These are phyloP conservation scores for Hemichromis elongatus DNA, from an alignment of 2,113 vertebrate species.

Conservation along the genomic window DNA sequence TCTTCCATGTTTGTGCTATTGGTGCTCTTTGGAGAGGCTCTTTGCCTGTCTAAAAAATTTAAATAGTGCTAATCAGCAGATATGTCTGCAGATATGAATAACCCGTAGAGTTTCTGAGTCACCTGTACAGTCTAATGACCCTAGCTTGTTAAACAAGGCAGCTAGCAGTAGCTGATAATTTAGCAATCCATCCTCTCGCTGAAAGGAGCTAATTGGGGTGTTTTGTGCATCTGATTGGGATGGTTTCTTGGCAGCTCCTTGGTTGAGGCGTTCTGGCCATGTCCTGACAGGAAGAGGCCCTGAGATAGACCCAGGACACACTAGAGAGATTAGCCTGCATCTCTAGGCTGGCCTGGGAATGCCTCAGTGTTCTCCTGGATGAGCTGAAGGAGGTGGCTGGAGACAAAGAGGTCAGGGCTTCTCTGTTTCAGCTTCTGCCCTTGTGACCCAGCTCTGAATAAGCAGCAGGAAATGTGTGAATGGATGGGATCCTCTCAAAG, in stretches of 20 bases:
- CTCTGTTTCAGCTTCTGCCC: not conserved
- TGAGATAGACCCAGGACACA: not conserved
- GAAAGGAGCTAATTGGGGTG: not conserved
- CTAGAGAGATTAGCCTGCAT: not conserved
- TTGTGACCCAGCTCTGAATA: not conserved
- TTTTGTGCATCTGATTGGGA: not conserved
- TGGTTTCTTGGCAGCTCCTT: not conserved
- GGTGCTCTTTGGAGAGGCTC: not conserved
- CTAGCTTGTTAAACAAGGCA: not conserved
- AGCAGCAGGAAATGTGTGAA: not conserved
- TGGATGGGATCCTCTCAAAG: not conserved
- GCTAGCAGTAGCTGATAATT: not conserved
- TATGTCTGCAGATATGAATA: not conserved
- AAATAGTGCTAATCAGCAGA: not conserved
- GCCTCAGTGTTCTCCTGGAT: not conserved
- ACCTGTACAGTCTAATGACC: not conserved
- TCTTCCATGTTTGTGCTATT: accelerated
- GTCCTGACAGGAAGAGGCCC: not conserved
- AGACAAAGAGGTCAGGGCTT: not conserved
- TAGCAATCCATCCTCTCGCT: not conserved
- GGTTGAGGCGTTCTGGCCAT: not conserved
- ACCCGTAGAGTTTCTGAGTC: not conserved
- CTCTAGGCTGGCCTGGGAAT: not conserved
- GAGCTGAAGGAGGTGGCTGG: not conserved
- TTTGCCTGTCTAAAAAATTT: not conserved